Evolutionary conservation across 2,888 invertebrate genomes (phyloP), one percentile per base, ranked within the genome.

Genomic region (Allacma fusca): DNA sequence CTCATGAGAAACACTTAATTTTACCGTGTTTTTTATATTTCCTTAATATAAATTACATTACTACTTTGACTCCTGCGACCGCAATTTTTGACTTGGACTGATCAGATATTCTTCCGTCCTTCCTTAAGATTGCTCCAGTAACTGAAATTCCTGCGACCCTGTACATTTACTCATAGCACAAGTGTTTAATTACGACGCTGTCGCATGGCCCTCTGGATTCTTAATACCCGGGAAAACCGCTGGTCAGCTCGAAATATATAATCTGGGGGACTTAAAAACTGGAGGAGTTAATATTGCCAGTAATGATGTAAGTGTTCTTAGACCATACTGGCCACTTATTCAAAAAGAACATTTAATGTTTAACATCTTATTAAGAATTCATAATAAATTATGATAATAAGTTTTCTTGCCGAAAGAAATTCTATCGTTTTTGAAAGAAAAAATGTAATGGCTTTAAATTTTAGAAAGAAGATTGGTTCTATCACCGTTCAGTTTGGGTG

Each of bases 181-280:
- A 26, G 83, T 84, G 19, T 80, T 82, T 62, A 85, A 85, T n/a
- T 80, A 79, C 16, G 82, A 84, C 71, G 85, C 85, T 12, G 81
- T 85, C 28, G 77, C 84, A 0, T 85, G 85, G 84, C 83, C 85
- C 0, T 85, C 85, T 12, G 85, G 85, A n/a, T 85, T 85, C 78
- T 75, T 85, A 29, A 84, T 85, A 23, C 85, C 85, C 0, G 82
- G 83, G n/a, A 85, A 85, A 64, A 84, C 83, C 0, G 76, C 81
- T 28, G 85, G 85, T 1, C 79, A 83, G 44, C 78, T 85, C 29
- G 83, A 85, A 78, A 26, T 85, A 26, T 85, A 85, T 74, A 81
- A 84, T 72, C 83, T 85, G 5, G 34, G 24, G n/a, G 40, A 75
- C 44, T 72, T 64, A 77, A 74, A 12, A 29, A 76, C 50, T 70